Evolutionary conservation across 2,113 vertebrate species (phyloP).

Genomic region (Rhabdomys dilectus): DNA sequence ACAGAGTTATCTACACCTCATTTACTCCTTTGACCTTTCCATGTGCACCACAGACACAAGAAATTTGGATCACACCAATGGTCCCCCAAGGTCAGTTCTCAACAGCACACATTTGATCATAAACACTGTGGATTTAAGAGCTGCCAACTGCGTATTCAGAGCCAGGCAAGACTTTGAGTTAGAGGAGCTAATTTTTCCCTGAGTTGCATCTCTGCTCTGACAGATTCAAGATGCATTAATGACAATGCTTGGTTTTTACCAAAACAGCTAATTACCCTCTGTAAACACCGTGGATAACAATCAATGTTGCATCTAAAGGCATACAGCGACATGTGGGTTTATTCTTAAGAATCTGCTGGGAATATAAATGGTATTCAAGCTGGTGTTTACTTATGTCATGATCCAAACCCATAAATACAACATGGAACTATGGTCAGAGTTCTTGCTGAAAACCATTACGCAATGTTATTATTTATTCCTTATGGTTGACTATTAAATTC

Average conservation of each 20-base stretch:
- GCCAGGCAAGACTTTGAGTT: neutral
- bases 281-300: neutral
- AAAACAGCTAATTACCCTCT: neutral
- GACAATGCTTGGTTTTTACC: neutral
- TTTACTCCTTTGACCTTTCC: neutral
- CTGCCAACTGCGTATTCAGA: neutral
- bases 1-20: neutral
- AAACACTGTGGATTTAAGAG: neutral
- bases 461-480: neutral
- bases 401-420: neutral
- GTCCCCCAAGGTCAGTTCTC: neutral
- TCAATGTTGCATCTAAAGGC: neutral
- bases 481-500: neutral
- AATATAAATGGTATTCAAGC: neutral
- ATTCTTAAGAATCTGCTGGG: neutral
- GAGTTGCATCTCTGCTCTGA: neutral
- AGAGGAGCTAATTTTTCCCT: neutral
- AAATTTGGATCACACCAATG: neutral
- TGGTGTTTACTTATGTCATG: neutral
- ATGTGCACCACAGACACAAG: neutral
- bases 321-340: neutral
- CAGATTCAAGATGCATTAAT: neutral
- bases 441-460: neutral
- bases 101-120: neutral
- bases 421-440: neutral